Base-by-base conservation (phyloP, 2,113 vertebrate genomes). In the Aegithalos caudatus region DNA sequence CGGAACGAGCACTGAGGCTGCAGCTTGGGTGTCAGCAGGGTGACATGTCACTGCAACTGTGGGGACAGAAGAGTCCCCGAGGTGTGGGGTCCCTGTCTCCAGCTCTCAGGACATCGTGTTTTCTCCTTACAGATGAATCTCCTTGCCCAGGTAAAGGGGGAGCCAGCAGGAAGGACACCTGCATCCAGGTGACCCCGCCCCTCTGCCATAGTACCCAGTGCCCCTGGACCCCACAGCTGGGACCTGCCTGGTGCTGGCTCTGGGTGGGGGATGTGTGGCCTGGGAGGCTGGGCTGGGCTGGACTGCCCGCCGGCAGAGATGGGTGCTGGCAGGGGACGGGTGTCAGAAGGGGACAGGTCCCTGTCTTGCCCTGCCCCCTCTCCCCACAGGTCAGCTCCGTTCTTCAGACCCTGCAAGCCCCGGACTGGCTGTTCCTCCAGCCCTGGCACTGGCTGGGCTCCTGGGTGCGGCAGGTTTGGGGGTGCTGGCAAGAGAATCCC, bases 111-210 rank as follows among this genome's bases (percentile, higher is more conserved):
- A 76, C 15, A n/a, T 12, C 0, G 3, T 12, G 14, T 57, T 85
- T 79, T 90, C 58, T 91, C 65, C 37, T 82, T 82, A 48, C 92
- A 95, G 96, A 96, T 96, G 95, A 79, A 93, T 21, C 33, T 97
- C 24, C 22, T 95, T 1, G 0, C 20, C 18, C 90, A 95, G 94
- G 96, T 97, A 95, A 89, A 20, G 6, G 18, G 45, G 71, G 18
- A 91, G 23, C 23, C 0, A 0, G n/a, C 3, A 4, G 19, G 27
- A 25, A 85, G 40, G 54, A 42, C 31, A 73, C 19, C 57, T 1
- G 3, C 35, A 57, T 29, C 8, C 16, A 13, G 16, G 18, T 1
- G 8, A 42, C 70, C 23, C n/a, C 47, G 47, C 6, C 28, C 17
- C 18, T 65, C 31, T 11, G 22, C 42, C 5, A 2, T 3, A 31